Evolutionary conservation across 2,113 vertebrate genomes (phyloP), one percentile per base, ranked within the genome.

Genomic region (Astur gentilis): DNA sequence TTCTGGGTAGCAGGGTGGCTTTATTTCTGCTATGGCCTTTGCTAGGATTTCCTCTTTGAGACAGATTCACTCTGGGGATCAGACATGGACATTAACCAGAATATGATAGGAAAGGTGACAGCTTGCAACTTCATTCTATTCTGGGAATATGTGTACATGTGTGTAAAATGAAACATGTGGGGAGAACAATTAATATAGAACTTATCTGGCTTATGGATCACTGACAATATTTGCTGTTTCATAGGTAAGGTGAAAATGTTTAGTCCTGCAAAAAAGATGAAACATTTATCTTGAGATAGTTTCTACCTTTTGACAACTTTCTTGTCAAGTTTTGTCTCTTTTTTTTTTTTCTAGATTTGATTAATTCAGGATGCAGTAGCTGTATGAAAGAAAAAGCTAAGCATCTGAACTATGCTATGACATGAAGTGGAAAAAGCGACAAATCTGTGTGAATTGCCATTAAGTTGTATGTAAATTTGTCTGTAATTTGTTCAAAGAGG

Each of bases 371-470:
- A 70, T 26, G 19, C 29, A 72, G n/a, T 54, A 66, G 8, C 19
- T 67, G 19, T 55, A 62, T 13, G 7, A 77, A 66, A 66, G 40
- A 72, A 60, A 77, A 78, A 27, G 6, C 7, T 52, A 15, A 32
- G 9, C 47, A 47, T 47, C 20, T n/a, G 32, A 70, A 45, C 38
- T 65, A 20, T 32, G 20, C 36, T 86, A 86, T 47, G 34, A 38
- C 10, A 58, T 2, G 3, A 81, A 69, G 42, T 1, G 1, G 19
- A 65, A 60, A 12, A 72, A 78, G 23, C 0, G 2, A 52, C 23
- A 83, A 61, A 66, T 65, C 29, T 65, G 17, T 40, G 23, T 1
- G 1, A 67, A 70, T 17, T 67, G 11, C 27, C 40, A 55, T 66
- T 60, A 25, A 20, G n/a, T 44, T 80, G 13, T 44, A 61, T 12